Evolutionary conservation across 2,888 invertebrate species (phyloP), one percentile per base, ranked within the genome.

Genomic region (Scaptomyza tumidula): DNA sequence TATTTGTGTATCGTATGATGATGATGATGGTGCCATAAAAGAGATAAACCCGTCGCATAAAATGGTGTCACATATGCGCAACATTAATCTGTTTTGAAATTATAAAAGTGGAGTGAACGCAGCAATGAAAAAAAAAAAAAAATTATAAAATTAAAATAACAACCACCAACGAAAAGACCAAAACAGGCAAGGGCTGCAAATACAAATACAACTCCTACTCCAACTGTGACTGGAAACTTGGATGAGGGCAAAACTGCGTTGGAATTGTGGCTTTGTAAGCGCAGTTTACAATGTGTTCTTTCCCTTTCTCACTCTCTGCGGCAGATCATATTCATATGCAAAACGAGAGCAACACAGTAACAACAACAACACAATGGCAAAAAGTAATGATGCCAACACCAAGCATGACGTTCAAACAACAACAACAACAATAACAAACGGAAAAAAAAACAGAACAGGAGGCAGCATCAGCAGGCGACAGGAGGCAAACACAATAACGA

Each of bases 1-100:
- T 14, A 14, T 14, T 39, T 39, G 39, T 39, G 14, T 14, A 7
- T 14, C 39, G 39, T 37, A n/a, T 37, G 29, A 56, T 62, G 88
- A 56, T 62, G 88, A 82, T 86, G 89, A 77, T 89, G 89, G 85
- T 89, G 83, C 83, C 83, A 89, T 84, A 89, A 89, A 89, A 74
- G 89, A 84, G 84, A 89, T 89, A 84, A 84, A 72, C 89, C 89
- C 85, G 84, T 86, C 84, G 86, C 87, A 86, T 86, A 86, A 89
- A 88, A 88, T 81, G 78, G 77, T 82, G 85, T 78, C 88, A 80
- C 90, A 89, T 90, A 89, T 88, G 90, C 87, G 80, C 80, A 79
- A 86, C 91, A 90, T 90, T 90, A 91, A 90, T 89, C 89, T 87
- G 88, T 89, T 91, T 88, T 79, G 80, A 83, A 90, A 89, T 85